Evolutionary conservation across 2,888 invertebrate species (phyloP).

Genomic region (Agrochola macilenta): DNA sequence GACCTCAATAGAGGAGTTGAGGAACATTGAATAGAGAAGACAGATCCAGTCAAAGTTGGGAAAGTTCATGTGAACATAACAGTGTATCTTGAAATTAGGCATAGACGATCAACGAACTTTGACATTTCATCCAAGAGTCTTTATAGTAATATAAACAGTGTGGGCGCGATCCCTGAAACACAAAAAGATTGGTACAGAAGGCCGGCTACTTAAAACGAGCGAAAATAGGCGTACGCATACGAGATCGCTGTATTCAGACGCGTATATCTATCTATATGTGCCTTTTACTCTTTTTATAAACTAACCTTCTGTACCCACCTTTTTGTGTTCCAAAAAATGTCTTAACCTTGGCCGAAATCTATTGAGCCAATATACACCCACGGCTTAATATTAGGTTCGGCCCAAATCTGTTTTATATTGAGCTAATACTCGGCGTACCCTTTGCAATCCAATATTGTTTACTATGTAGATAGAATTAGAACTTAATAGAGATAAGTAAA

Average conservation of each 20-base stretch:
- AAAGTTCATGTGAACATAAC: background rate
- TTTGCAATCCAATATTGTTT: background rate
- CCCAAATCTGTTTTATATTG: conserved; percentile 13
- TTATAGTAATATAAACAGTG: conserved; percentile 30
- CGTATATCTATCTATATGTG: too few species aligned
- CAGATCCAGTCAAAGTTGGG: background rate
- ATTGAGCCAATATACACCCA: conserved; percentile 35
- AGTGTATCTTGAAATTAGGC: background rate
- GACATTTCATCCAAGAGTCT: conserved; percentile 24
- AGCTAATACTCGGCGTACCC: background rate
- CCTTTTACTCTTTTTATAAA: background rate
- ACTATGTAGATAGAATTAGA: background rate
- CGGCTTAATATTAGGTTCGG: conserved; percentile 8
- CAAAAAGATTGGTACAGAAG: conserved; percentile 1
- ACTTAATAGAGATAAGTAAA: background rate
- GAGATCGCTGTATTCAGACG: too few species aligned
- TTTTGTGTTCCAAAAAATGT: background rate
- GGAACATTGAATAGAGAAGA: background rate
- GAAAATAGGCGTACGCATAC: background rate
- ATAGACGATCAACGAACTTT: conserved; percentile 1
- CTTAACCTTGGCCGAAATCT: conserved; percentile 14
- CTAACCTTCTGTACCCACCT: background rate
- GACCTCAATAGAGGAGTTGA: background rate
- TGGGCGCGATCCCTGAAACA: conserved; percentile 16
- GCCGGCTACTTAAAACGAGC: background rate